Evolutionary conservation across 2,888 invertebrate species (phyloP).

Genomic region (Mechanitis mazaeus): DNA sequence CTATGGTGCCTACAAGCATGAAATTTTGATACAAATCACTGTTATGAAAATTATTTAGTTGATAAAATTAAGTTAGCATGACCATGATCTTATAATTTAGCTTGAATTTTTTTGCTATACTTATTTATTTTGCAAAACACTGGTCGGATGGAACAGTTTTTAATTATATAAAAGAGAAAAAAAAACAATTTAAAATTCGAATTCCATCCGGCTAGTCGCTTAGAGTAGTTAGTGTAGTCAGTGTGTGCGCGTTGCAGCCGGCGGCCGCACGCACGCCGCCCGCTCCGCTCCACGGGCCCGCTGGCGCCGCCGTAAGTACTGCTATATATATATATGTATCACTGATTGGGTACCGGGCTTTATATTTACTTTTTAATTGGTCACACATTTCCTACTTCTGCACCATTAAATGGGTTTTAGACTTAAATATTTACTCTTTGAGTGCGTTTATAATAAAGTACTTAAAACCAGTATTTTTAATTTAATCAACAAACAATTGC

Average conservation of each 20-base stretch:
- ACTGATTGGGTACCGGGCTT: background rate
- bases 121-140: conserved; percentile 3
- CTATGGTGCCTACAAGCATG: too few species aligned
- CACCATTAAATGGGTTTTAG: too few species aligned
- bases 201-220: conserved; percentile 14
- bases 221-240: conserved; percentile 39
- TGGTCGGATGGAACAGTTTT: background rate
- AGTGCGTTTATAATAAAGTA: too few species aligned
- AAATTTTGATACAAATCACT: too few species aligned
- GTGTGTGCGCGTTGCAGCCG: conserved; percentile 35
- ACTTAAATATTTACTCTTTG: too few species aligned
- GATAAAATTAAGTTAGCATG: background rate
- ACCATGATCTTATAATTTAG: background rate
- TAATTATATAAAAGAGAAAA: background rate
- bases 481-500: too few species aligned
- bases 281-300: conserved; percentile 47
- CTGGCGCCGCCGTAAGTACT: conserved; percentile 30
- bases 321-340: background rate
- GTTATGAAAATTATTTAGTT: too few species aligned
- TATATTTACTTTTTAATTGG: too few species aligned
- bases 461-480: too few species aligned
- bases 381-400: too few species aligned
- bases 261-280: conserved; percentile 46
- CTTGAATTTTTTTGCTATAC: background rate
- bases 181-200: background rate